Percentiles rank a stretch among this genome's conserved stretches.
Evolutionary conservation across 1,140 invertebrate genomes (phyloP).

Genomic region (Neodiprion pinetum): DNA sequence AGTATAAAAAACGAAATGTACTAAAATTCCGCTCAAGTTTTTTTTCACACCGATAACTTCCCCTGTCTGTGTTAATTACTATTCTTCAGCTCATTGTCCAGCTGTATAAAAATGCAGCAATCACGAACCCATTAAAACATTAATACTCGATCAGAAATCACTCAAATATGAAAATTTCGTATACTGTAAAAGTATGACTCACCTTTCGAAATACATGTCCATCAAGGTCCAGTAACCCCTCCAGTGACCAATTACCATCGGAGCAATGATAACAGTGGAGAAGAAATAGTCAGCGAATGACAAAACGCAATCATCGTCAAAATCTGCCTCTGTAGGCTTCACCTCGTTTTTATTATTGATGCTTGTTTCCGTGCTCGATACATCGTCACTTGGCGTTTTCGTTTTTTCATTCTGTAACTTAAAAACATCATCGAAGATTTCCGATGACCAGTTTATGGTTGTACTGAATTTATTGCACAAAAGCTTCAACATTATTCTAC

Average conservation of each 20-base stretch:
- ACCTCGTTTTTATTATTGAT: slow-evolving; percentile 16
- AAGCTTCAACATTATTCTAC: too few relatives aligned
- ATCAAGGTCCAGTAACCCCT: slow-evolving; percentile 70
- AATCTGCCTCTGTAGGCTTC: slow-evolving; percentile 20
- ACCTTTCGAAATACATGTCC: slow-evolving; percentile 61
- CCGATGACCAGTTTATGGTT: slow-evolving; percentile 1
- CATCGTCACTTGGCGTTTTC: neutral
- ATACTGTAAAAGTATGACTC: slow-evolving; percentile 15
- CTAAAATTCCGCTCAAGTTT: too few relatives aligned
- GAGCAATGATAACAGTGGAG: slow-evolving; percentile 60
- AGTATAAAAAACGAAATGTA: too few relatives aligned
- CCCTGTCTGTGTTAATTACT: too few relatives aligned
- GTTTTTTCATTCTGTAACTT: neutral
- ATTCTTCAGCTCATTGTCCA: too few relatives aligned
- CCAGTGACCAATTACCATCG: slow-evolving; percentile 72
- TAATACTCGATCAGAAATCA: too few relatives aligned
- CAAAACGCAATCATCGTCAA: slow-evolving; percentile 27
- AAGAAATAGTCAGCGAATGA: slow-evolving; percentile 36
- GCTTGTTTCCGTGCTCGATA: slow-evolving; percentile 2
- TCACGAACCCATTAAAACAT: too few relatives aligned
- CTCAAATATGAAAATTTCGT: too few relatives aligned
- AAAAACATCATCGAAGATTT: too few relatives aligned
- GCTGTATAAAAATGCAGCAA: too few relatives aligned
- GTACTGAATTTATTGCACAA: slow-evolving; percentile 9
- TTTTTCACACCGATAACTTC: too few relatives aligned